Evolutionary conservation across 2,888 invertebrate genomes (phyloP), one percentile per base, ranked within the genome.

Genomic region (Rotaria macrura): DNA sequence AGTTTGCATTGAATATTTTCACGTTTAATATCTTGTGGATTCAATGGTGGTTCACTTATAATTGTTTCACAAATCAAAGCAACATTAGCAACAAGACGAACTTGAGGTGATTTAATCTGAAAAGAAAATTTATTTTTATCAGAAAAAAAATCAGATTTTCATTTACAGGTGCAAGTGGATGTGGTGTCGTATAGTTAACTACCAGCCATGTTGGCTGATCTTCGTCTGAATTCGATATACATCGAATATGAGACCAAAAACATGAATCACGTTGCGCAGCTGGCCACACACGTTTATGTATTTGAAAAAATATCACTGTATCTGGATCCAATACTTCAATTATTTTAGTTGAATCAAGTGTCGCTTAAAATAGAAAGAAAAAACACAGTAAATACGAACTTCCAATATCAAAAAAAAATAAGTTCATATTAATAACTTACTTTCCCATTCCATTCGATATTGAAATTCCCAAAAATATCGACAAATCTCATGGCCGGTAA

Each of bases 271-370:
- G 93, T 92, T 98, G 98, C 89, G 97, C 96, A 34, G 98, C 96
- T 14, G 99, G 99, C 99, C 99, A 99, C 90, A 99, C 95, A 87
- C 98, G 94, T 92, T 98, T 99, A 92, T 99, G 97, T 87, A 96
- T 94, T 92, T 99, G 91, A 87, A 90, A 89, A 92, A 97, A 95
- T 88, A 99, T 93, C 88, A 96, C 92, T 49, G 96, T 95, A 92
- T 99, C 96, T 54, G 94, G 94, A 23, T 95, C 89, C 88, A 96
- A 93, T 89, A 94, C 95, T 91, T 99, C 98, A 86, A 98, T 93
- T 85, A 97, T 95, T 85, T 94, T 94, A 94, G 97, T 96, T 88
- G 94, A 94, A 90, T 98, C 98, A 87, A 99, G 92, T 0, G 97
- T 97, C 20, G 95, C 94, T 49, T 79, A 23, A 25, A 79, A n/a